A percentile compares a stretch with the other conserved stretches of the same genome.
phyloP scores from a whole-genome alignment of 30 jellyfish, hydroid and myxozoan genomes.

The Pseudorhiza aurosa region DNA sequence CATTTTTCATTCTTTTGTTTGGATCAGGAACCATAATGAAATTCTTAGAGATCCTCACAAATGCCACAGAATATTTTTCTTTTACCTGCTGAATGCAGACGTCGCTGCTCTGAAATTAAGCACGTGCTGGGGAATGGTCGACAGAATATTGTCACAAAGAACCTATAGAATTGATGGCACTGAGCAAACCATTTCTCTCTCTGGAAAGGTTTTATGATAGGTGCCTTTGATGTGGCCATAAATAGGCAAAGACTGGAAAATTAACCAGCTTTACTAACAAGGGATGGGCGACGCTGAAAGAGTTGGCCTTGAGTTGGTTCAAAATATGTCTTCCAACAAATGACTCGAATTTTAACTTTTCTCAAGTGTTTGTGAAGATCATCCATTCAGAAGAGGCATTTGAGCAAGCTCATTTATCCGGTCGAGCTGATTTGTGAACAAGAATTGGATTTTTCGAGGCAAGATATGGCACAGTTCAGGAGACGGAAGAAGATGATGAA shows the following conservation, averaged over 20 bases:
- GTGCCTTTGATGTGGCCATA: neutral
- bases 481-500: neutral
- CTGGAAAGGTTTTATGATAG: neutral
- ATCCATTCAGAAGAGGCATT: too few species aligned
- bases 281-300: neutral
- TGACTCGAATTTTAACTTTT: too few species aligned
- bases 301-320: neutral
- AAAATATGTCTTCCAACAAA: neutral
- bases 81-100: neutral
- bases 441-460: too few species aligned
- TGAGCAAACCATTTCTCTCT: conserved; percentile 2
- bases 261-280: conserved; percentile 1
- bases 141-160: neutral
- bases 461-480: neutral
- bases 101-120: conserved; percentile 16
- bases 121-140: conserved; percentile 23
- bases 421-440: neutral
- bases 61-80: neutral
- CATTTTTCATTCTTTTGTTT: neutral
- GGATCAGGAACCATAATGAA: neutral
- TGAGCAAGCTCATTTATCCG: too few species aligned
- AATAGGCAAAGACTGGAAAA: neutral
- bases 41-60: neutral
- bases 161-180: neutral
- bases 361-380: too few species aligned